Evolutionary conservation across 2,113 vertebrate species (phyloP).

Genomic region (Indri indri): DNA sequence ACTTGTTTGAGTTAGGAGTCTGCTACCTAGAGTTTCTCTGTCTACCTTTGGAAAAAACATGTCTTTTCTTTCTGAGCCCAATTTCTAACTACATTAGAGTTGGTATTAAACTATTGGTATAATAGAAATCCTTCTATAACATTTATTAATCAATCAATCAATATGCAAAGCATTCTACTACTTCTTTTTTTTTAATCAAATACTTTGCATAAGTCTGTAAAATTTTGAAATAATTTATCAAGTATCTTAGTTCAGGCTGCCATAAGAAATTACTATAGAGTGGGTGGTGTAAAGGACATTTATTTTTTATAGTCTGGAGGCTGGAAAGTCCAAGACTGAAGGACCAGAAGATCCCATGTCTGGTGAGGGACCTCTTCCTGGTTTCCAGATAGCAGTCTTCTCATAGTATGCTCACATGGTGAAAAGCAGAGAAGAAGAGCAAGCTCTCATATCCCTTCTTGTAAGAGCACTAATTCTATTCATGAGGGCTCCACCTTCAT

Average conservation of each 20-base stretch:
- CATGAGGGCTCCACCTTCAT: background rate
- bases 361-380: background rate
- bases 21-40: background rate
- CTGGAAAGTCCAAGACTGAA: background rate
- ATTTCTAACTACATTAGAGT: background rate
- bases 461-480: background rate
- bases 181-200: background rate
- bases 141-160: background rate
- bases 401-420: fast-evolving
- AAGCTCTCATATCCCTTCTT: background rate
- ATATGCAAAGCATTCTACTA: background rate
- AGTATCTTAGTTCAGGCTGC: background rate
- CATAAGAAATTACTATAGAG: background rate
- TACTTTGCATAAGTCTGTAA: background rate
- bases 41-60: background rate
- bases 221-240: background rate
- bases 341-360: background rate
- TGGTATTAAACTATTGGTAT: background rate
- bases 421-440: background rate
- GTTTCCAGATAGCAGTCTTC: background rate
- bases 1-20: background rate
- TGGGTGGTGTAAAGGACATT: fast-evolving
- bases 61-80: background rate
- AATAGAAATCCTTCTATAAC: background rate
- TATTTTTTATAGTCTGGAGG: background rate